Evolutionary conservation across 2,888 invertebrate species (phyloP).

Genomic region (Acanthacorydalis orientalis): DNA sequence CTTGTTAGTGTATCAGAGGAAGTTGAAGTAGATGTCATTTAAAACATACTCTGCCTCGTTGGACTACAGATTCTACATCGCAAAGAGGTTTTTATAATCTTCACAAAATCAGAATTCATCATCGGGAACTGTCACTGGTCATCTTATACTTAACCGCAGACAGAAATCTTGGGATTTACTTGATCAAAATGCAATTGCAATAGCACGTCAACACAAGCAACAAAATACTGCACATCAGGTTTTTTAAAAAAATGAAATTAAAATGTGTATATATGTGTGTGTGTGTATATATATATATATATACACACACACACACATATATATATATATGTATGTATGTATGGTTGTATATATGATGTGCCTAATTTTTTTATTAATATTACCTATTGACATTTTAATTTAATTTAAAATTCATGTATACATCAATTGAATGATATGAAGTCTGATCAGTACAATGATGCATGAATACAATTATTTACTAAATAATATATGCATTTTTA

Average conservation of each 20-base stretch:
- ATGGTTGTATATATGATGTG: too few relatives aligned
- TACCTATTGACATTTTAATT: too few relatives aligned
- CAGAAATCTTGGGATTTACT: conserved; percentile 94
- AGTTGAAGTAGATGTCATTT: conserved; percentile 90
- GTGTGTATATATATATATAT: too few relatives aligned
- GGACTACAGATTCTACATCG: conserved; percentile 45
- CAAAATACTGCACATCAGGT: conserved; percentile 37
- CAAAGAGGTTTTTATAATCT: conserved; percentile 25
- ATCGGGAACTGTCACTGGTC: conserved; percentile 13
- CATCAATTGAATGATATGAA: too few relatives aligned
- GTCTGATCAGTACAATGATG: too few relatives aligned
- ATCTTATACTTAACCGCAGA: conserved; percentile 34
- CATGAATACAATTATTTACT: too few relatives aligned
- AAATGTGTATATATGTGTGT: too few relatives aligned
- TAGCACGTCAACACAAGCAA: conserved; percentile 52
- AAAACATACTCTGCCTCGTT: conserved; percentile 64
- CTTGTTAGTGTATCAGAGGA: conserved; percentile 93
- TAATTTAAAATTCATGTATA: too few relatives aligned
- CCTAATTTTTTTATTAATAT: too few relatives aligned
- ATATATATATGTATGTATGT: too few relatives aligned
- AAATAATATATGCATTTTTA: too few relatives aligned
- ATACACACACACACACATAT: too few relatives aligned
- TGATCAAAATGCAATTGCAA: conserved; percentile 67
- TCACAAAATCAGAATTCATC: conserved; percentile 13
- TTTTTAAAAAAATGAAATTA: conserved; percentile 12